Conservation (phyloP, 2,113 vertebrate species). For the Motacilla alba region DNA sequence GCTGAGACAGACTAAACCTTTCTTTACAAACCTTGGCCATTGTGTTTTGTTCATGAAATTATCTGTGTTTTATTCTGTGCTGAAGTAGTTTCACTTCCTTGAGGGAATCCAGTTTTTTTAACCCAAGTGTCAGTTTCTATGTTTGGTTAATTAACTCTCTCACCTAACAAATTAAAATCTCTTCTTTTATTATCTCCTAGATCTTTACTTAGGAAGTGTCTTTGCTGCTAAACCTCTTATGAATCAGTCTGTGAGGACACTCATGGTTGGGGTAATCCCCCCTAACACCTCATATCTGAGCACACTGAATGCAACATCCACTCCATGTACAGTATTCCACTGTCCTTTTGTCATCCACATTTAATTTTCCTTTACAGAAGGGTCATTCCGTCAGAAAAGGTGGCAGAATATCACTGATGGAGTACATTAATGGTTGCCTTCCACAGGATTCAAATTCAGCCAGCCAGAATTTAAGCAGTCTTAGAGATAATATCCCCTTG, state of each 20-base stretch:
- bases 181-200: background rate
- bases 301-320: background rate
- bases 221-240: background rate
- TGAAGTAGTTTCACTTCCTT: background rate
- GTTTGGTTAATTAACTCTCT: background rate
- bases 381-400: background rate
- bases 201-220: background rate
- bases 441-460: background rate
- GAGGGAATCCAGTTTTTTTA: background rate
- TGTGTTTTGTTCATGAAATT: background rate
- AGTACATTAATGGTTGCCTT: background rate
- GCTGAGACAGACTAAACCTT: background rate
- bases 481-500: background rate
- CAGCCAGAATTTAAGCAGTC: background rate
- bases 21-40: background rate
- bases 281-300: background rate
- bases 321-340: fast-evolving
- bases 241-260: background rate
- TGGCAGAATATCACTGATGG: background rate
- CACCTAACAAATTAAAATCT: background rate
- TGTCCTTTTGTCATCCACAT: background rate
- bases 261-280: background rate
- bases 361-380: background rate
- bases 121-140: background rate
- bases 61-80: background rate